A percentile compares a stretch with the other conserved stretches of the same genome.
phyloP scores from a whole-genome alignment of 1,140 invertebrate species.

The Heliconius hermathena region DNA sequence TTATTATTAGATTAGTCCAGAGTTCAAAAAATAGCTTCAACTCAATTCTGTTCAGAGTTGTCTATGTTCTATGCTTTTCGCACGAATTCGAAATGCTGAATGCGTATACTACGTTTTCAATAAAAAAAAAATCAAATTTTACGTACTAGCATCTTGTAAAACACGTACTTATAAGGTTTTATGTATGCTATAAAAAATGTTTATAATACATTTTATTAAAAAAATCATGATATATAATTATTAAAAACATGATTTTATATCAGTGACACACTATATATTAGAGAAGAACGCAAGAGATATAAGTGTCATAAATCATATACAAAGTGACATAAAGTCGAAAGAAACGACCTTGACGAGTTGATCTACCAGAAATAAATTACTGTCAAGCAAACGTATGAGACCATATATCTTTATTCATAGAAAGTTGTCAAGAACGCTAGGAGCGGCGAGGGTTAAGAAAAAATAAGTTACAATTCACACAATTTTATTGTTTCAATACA shows the following conservation, averaged over 20 bases:
- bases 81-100: background rate
- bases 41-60: too few relatives aligned
- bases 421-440: slow-evolving; percentile 13
- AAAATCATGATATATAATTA: too few relatives aligned
- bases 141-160: too few relatives aligned
- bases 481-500: slow-evolving; percentile 81
- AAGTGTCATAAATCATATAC: background rate
- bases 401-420: slow-evolving; percentile 16
- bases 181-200: too few relatives aligned
- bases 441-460: slow-evolving; percentile 22
- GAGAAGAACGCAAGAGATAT: background rate
- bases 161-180: too few relatives aligned
- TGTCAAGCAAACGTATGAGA: slow-evolving; percentile 24
- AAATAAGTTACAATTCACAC: slow-evolving; percentile 63
- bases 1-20: too few relatives aligned
- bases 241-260: background rate
- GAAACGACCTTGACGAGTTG: slow-evolving; percentile 3
- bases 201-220: too few relatives aligned
- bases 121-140: too few relatives aligned
- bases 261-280: background rate
- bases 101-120: too few relatives aligned
- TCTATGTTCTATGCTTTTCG: too few relatives aligned
- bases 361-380: slow-evolving; percentile 16
- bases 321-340: background rate
- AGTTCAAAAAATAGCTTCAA: too few relatives aligned